A percentile compares a stretch with the other conserved stretches of the same genome.
These are phyloP conservation scores for Amphipyra berbera DNA, from an alignment of 2,888 invertebrate genomes.

Conservation along the genomic window DNA sequence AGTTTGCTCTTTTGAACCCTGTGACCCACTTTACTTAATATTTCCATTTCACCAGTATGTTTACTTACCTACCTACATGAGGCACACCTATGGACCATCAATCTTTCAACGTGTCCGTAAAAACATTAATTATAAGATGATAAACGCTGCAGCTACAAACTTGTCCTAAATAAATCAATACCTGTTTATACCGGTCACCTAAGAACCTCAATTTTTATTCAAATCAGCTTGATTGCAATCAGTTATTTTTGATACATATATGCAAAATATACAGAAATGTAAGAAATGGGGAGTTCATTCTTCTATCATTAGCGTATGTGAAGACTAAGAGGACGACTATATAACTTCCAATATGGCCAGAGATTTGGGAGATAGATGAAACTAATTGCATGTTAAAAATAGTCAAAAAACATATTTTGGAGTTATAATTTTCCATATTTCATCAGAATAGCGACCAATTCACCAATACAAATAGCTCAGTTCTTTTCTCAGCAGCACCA, in stretches of 20 bases:
- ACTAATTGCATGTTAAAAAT: too few relatives aligned
- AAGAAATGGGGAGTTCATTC: background rate
- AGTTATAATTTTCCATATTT: too few relatives aligned
- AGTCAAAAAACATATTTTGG: too few relatives aligned
- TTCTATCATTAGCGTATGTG: too few relatives aligned
- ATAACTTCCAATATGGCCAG: background rate
- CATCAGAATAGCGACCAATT: too few relatives aligned
- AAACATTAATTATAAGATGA: slow-evolving; percentile 15
- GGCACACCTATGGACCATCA: background rate
- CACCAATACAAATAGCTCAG: too few relatives aligned
- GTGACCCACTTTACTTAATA: slow-evolving; percentile 22
- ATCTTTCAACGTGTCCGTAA: slow-evolving; percentile 17
- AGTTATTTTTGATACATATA: slow-evolving; percentile 14
- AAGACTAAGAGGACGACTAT: background rate
- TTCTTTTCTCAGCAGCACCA: too few relatives aligned
- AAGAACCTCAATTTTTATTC: slow-evolving; percentile 51
- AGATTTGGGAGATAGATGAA: background rate
- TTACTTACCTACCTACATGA: slow-evolving; percentile 7
- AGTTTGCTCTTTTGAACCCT: slow-evolving; percentile 1
- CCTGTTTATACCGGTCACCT: slow-evolving; percentile 38
- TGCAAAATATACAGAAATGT: slow-evolving; percentile 6
- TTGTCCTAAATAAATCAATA: slow-evolving; percentile 37
- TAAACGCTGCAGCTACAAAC: slow-evolving; percentile 28
- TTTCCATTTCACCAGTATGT: slow-evolving; percentile 1
- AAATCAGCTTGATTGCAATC: slow-evolving; percentile 38